Evolutionary conservation across 2,797 vertebrate species (phyloP).

Genomic region (Sarcophilus harrisii): DNA sequence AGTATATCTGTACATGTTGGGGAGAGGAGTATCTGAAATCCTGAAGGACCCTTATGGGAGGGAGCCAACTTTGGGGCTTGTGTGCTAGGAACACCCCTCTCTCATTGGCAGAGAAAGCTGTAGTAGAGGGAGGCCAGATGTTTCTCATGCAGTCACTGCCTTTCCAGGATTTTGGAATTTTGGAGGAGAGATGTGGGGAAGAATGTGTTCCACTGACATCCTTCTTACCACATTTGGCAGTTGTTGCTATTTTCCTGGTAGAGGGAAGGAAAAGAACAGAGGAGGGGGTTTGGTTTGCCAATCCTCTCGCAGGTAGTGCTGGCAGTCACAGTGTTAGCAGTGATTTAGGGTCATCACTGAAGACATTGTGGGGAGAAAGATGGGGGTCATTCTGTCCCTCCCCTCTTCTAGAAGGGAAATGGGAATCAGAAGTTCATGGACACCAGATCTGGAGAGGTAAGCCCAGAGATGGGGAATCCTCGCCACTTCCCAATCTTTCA

Average conservation of each 20-base stretch:
- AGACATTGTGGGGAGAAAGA: not conserved
- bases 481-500: not conserved
- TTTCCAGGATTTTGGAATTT: not conserved
- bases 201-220: constrained; percentile 4
- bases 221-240: not conserved
- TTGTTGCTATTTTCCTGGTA: constrained; percentile 80
- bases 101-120: not conserved
- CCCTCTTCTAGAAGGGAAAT: not conserved
- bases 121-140: not conserved
- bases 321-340: not conserved
- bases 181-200: not conserved
- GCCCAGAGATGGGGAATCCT: not conserved
- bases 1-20: constrained; percentile 29
- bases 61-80: constrained; percentile 8
- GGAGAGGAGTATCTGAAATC: constrained; percentile 15
- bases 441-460: not conserved
- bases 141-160: constrained; percentile 47
- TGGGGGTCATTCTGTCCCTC: not conserved
- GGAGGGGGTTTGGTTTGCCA: not conserved
- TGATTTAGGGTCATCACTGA: not conserved
- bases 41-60: not conserved
- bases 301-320: not conserved
- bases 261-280: not conserved
- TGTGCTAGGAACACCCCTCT: constrained; percentile 18
- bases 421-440: not conserved